Base-by-base conservation (phyloP, 2,797 vertebrate species). In the Tragopan temminckii region DNA sequence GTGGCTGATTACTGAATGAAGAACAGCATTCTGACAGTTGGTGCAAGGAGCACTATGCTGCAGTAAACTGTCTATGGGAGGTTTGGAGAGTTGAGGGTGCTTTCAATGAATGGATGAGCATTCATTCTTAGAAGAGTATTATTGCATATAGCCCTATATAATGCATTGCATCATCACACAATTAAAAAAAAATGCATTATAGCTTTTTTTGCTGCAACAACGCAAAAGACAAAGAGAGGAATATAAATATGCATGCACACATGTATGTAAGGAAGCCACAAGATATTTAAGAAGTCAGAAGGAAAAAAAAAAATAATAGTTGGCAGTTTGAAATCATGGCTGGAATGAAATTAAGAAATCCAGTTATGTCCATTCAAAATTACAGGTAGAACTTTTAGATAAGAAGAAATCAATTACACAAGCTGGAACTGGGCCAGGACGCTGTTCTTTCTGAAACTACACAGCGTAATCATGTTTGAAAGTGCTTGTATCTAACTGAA, bases 361-460 rank as follows among this genome's bases (percentile, higher is more conserved):
- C 46, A 80, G 63, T 36, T 43, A 12, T 66, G 45, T 15, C n/a
- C 24, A 80, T 89, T 94, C 80, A 79, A 88, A 96, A 82, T 64
- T 82, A 36, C 70, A 95, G 95, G 92, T 94, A 94, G 68, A 88
- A 90, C 52, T 94, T 93, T 90, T 71, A 89, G 91, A 93, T 96
- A 96, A 94, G 52, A 45, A 83, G 25, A 94, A 89, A 92, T 96
- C 95, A 96, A 95, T 94, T 93, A 95, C 74, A 74, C 70, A 89
- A 84, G 38, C 69, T 96, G 93, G 91, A 95, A 86, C 42, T 24
- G n/a, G 53, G 52, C 93, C 94, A 92, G 31, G 86, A 95, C 69
- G 67, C 71, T 85, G 85, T 88, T 68, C 67, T 91, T 91, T 85
- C 89, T 64, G 79, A 33, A 64, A 74, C 52, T 69, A 58, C 29